A percentile compares a stretch with the other conserved stretches of the same genome.
phyloP scores from a whole-genome alignment of 53 echinoderm and acorn worm species.

The Paracentrotus lividus region DNA sequence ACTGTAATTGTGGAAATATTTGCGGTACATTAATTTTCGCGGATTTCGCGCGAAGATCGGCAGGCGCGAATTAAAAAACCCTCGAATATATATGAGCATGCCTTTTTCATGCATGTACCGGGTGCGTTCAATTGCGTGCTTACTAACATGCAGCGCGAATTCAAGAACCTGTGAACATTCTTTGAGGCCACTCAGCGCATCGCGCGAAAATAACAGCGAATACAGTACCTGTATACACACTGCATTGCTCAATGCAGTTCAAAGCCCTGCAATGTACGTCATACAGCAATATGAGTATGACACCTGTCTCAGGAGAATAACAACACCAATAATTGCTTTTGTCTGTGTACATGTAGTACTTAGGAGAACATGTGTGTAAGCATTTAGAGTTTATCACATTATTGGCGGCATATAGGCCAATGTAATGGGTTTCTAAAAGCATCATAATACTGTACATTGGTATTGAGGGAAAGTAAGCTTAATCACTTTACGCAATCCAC shows the following conservation, averaged over 20 bases:
- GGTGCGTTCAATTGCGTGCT: no score
- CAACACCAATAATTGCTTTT: constrained; percentile 1
- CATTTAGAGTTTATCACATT: not conserved
- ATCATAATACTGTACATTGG: not conserved
- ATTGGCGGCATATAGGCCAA: constrained; percentile 3
- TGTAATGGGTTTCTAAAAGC: constrained; percentile 55
- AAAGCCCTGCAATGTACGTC: constrained; percentile 12
- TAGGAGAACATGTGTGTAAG: not conserved
- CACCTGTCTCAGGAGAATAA: not conserved
- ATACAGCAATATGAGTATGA: not conserved
- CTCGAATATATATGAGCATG: no score
- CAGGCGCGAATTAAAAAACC: no score
- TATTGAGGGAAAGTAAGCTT: not conserved
- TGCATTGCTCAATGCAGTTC: not conserved
- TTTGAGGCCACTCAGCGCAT: no score
- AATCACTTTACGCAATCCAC: not conserved
- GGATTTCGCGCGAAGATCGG: no score
- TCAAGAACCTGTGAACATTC: no score
- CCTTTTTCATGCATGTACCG: no score
- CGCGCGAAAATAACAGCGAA: no score
- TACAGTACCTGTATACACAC: not conserved
- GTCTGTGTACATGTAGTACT: not conserved
- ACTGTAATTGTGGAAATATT: no score
- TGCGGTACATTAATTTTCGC: no score
- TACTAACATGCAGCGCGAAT: no score